phyloP scores from a whole-genome alignment of 2,113 vertebrate species.

The human region DNA sequence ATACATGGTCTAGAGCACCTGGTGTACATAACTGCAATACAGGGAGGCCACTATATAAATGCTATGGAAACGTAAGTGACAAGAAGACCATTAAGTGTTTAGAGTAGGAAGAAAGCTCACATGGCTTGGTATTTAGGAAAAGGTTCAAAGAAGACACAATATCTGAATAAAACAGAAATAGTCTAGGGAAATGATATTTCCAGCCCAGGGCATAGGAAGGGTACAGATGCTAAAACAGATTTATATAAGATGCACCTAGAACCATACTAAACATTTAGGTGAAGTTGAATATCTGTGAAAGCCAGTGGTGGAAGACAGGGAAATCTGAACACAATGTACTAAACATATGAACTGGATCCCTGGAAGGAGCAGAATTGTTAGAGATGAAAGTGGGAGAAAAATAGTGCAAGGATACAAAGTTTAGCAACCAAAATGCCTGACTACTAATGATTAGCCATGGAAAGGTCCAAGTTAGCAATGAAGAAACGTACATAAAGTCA shows the following conservation, averaged over 20 bases:
- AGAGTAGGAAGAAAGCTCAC: conserved; percentile 5
- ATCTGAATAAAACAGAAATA: not conserved
- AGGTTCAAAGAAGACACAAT: not conserved
- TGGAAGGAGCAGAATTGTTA: not conserved
- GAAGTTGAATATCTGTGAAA: not conserved
- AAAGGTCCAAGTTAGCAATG: not conserved
- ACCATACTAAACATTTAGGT: not conserved
- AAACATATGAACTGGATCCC: not conserved
- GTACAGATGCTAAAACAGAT: not conserved
- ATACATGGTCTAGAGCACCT: not conserved
- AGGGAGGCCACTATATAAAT: not conserved
- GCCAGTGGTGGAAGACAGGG: conserved; percentile 18
- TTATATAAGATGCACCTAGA: not conserved
- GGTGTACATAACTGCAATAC: not conserved
- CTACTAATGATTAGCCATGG: not conserved
- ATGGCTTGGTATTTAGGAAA: not conserved
- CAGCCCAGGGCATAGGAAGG: not conserved
- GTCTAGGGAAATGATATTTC: not conserved
- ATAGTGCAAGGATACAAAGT: not conserved
- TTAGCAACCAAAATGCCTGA: not conserved
- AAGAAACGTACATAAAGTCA: not conserved
- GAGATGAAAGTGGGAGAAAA: not conserved
- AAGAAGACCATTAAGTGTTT: not conserved
- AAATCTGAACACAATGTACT: not conserved
- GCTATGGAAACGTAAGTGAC: not conserved